Conservation (phyloP, 2,797 vertebrate genomes). For the Xiphophorus birchmanni region DNA sequence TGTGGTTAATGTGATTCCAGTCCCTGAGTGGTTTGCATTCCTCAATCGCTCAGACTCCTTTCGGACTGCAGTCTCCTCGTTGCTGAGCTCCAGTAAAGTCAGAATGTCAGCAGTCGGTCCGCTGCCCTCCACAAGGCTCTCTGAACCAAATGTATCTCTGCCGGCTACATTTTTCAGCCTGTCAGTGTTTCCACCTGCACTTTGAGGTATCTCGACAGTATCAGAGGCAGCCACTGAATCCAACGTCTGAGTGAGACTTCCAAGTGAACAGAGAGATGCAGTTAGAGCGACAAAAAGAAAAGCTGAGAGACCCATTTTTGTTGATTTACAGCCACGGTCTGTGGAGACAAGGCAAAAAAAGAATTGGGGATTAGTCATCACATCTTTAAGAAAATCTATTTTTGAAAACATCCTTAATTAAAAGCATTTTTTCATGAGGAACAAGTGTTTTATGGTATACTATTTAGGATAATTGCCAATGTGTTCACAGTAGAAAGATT, state of each 20-base stretch:
- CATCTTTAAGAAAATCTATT: not conserved
- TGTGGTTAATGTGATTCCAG: slow-evolving; percentile 38
- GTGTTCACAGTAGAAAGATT: slow-evolving; percentile 2
- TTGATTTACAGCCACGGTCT: slow-evolving; percentile 39
- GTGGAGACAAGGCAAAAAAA: slow-evolving; percentile 8
- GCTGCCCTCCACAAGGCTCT: slow-evolving; percentile 45
- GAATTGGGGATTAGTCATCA: not conserved
- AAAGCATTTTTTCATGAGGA: not conserved
- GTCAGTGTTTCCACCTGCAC: slow-evolving; percentile 1
- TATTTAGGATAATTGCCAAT: slow-evolving; percentile 12
- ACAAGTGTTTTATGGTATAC: not conserved
- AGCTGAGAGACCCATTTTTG: slow-evolving; percentile 50
- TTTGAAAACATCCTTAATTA: not conserved
- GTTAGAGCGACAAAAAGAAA: slow-evolving; percentile 39
- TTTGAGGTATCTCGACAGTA: not conserved
- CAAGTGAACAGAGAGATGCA: slow-evolving; percentile 42
- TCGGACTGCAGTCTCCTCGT: not conserved
- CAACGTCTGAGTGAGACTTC: slow-evolving; percentile 42
- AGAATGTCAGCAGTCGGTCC: slow-evolving; percentile 18
- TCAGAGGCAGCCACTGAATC: slow-evolving; percentile 27
- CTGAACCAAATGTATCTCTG: slow-evolving; percentile 13
- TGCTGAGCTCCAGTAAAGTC: slow-evolving; percentile 19
- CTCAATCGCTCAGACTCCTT: slow-evolving; percentile 7
- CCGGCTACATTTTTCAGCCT: slow-evolving; percentile 6
- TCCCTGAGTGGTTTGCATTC: slow-evolving; percentile 18